phyloP scores from a whole-genome alignment of 2,888 invertebrate species.

The Cantharis rustica region DNA sequence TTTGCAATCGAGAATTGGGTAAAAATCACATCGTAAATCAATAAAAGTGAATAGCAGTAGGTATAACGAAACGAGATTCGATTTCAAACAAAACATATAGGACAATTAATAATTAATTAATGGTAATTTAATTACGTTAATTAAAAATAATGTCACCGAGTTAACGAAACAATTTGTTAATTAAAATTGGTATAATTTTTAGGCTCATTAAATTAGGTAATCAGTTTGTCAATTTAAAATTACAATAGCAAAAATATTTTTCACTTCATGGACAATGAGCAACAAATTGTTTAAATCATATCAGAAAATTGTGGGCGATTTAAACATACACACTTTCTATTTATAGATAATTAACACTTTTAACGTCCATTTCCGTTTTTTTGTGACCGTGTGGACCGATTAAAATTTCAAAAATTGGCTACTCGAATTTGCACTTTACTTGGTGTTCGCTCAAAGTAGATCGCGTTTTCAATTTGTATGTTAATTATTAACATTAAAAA shows the following conservation, averaged over 20 bases:
- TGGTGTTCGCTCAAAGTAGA: background rate
- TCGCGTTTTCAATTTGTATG: background rate
- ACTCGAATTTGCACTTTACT: background rate
- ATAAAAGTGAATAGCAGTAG: background rate
- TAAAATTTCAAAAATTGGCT: background rate
- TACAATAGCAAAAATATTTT: background rate
- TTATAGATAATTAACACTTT: background rate
- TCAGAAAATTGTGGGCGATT: conserved; percentile 1
- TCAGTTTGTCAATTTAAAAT: background rate
- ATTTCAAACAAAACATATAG: background rate
- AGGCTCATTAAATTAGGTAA: background rate
- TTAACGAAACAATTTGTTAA: background rate
- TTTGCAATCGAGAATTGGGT: background rate
- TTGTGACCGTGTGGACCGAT: background rate
- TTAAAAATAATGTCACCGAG: background rate
- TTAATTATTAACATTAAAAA: background rate
- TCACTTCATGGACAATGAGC: conserved; percentile 5
- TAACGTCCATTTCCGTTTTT: background rate
- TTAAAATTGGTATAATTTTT: background rate
- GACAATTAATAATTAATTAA: background rate
- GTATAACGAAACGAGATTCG: background rate
- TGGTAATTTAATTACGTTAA: background rate
- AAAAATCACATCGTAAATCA: background rate
- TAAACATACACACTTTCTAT: background rate
- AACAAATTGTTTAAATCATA: background rate